Percentiles rank a stretch among this genome's conserved stretches.
Conservation (phyloP, 2,888 invertebrate species). For the Pyrgus malvae region DNA sequence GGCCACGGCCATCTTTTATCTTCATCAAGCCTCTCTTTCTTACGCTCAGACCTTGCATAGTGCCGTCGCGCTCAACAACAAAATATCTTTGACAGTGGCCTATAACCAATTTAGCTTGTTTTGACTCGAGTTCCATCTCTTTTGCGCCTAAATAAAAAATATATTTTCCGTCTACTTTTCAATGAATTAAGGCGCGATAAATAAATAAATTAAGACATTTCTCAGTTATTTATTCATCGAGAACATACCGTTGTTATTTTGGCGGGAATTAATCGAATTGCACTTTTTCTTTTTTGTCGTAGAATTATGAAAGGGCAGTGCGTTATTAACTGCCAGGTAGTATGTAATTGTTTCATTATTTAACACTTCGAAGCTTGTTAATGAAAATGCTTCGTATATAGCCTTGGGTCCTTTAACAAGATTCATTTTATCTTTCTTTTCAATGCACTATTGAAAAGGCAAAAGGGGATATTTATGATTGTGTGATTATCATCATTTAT, state of each 20-base stretch:
- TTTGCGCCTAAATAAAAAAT: slow-evolving; percentile 39
- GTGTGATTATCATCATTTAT: no score
- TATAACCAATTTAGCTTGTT: slow-evolving; percentile 38
- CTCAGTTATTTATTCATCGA: slow-evolving; percentile 45
- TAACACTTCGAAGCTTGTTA: slow-evolving; percentile 43
- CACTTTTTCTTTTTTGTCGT: slow-evolving; percentile 36
- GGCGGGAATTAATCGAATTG: slow-evolving; percentile 48
- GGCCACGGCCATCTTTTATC: slow-evolving; percentile 49
- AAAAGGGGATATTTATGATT: background rate
- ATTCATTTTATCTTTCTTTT: slow-evolving; percentile 1
- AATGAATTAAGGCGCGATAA: slow-evolving; percentile 44
- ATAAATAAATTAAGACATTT: slow-evolving; percentile 50
- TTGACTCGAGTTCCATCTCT: slow-evolving; percentile 44
- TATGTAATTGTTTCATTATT: slow-evolving; percentile 34
- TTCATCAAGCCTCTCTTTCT: slow-evolving; percentile 40
- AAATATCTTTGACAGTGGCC: slow-evolving; percentile 39
- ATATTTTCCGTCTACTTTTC: slow-evolving; percentile 36
- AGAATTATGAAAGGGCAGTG: slow-evolving; percentile 42
- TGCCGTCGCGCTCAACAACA: slow-evolving; percentile 21
- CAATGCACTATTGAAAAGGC: background rate
- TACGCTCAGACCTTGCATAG: slow-evolving; percentile 3
- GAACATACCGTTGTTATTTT: slow-evolving; percentile 41
- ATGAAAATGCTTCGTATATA: slow-evolving; percentile 41
- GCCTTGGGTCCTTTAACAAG: slow-evolving; percentile 14
- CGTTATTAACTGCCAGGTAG: slow-evolving; percentile 39